These are phyloP conservation scores for Nothoprocta pentlandii DNA, from an alignment of 2,113 vertebrate genomes.

Conservation along the genomic window DNA sequence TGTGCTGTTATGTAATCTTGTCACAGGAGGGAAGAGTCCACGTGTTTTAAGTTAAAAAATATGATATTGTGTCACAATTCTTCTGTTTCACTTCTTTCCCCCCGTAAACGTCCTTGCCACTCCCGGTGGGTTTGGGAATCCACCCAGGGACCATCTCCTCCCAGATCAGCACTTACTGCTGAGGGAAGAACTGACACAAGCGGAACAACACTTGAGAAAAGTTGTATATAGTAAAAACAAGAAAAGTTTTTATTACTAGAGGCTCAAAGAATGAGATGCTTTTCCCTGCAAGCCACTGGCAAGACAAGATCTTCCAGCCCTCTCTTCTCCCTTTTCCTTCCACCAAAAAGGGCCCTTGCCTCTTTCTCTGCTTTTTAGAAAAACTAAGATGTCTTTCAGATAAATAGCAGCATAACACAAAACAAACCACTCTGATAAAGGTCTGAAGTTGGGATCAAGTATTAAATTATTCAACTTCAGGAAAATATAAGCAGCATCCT, in stretches of 20 bases:
- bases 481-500: background rate
- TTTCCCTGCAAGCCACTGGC: background rate
- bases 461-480: background rate
- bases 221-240: background rate
- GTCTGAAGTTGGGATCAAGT: background rate
- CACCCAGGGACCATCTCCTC: background rate
- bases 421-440: background rate
- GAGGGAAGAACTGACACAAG: background rate
- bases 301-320: background rate
- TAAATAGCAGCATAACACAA: background rate
- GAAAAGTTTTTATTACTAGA: background rate
- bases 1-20: background rate
- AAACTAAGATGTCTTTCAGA: background rate
- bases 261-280: background rate
- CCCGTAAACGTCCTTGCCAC: background rate
- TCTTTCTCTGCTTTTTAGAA: background rate
- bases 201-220: too few species aligned
- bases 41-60: background rate
- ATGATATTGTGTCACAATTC: rapidly evolving
- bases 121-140: background rate
- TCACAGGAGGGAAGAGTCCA: background rate
- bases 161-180: background rate
- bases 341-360: background rate
- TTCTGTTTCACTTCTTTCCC: background rate
- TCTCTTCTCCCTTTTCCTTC: background rate